phyloP scores from a whole-genome alignment of 2,888 invertebrate genomes.

The Protonemura montana region DNA sequence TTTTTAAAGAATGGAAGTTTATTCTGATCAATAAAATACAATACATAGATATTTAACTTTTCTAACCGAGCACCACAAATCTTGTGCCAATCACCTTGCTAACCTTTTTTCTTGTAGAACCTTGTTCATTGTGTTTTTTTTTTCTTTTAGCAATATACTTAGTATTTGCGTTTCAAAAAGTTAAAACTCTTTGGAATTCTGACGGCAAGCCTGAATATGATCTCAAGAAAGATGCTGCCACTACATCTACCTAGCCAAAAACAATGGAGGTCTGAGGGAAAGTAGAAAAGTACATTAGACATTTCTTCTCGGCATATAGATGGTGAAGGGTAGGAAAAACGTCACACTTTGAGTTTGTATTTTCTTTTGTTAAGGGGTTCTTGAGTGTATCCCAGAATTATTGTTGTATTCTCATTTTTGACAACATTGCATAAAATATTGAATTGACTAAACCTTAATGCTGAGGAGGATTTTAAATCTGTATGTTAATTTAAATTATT shows the following conservation, averaged over 20 bases:
- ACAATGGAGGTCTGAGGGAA: neutral
- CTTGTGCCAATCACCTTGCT: no score
- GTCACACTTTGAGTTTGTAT: neutral
- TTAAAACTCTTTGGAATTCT: conserved; percentile 69
- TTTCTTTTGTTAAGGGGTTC: neutral
- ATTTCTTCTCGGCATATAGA: neutral
- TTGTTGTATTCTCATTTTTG: neutral
- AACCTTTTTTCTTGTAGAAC: neutral
- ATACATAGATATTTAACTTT: no score
- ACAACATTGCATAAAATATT: no score
- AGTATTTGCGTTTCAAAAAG: conserved; percentile 84
- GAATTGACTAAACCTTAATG: no score
- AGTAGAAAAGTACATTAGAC: no score
- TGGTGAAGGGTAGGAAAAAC: neutral
- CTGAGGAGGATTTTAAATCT: no score
- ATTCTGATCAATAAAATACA: no score
- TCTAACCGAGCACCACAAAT: no score
- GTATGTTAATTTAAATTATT: no score
- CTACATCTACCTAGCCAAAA: neutral
- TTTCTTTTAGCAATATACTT: conserved; percentile 77
- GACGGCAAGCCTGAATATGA: conserved; percentile 65
- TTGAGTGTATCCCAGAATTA: neutral
- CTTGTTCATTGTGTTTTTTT: conserved; percentile 29
- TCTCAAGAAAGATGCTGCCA: neutral
- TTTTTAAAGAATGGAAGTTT: no score